Percentiles rank a stretch among this genome's conserved stretches.
Evolutionary conservation across 2,888 invertebrate species (phyloP).

Genomic region (Xanthostigma xanthostigma): DNA sequence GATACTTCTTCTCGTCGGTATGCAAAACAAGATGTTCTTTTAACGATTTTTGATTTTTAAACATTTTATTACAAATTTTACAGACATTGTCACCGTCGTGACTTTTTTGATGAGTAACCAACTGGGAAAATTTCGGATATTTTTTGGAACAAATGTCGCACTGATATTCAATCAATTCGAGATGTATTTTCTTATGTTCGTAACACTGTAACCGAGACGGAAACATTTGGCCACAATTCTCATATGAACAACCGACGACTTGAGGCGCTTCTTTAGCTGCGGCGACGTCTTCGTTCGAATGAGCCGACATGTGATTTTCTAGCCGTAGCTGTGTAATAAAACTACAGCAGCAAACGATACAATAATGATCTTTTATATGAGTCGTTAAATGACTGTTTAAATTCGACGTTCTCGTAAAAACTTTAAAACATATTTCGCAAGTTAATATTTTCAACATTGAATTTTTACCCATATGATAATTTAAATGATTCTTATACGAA

Average conservation of each 20-base stretch:
- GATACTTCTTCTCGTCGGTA: conserved; percentile 14
- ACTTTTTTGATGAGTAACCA: conserved; percentile 12
- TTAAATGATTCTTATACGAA: not conserved
- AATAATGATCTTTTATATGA: conserved; percentile 14
- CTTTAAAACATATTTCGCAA: conserved; percentile 16
- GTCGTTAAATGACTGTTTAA: conserved; percentile 13
- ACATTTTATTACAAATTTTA: conserved; percentile 16
- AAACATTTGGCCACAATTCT: conserved; percentile 11
- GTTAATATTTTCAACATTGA: not conserved
- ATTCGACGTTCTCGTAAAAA: conserved; percentile 14
- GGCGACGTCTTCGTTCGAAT: conserved; percentile 8
- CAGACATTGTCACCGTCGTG: conserved; percentile 12
- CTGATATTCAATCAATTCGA: conserved; percentile 7
- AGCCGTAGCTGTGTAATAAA: conserved; percentile 13
- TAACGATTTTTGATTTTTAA: conserved; percentile 15
- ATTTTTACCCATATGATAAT: not conserved
- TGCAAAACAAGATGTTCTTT: conserved; percentile 16
- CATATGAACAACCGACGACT: conserved; percentile 10
- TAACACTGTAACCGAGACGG: conserved; percentile 14
- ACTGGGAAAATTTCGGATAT: conserved; percentile 11
- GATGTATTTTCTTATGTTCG: conserved; percentile 12
- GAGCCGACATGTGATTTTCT: conserved; percentile 13
- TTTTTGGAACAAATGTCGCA: conserved; percentile 13
- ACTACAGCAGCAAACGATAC: conserved; percentile 15
- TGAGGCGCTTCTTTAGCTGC: conserved; percentile 1